A percentile compares a stretch with the other conserved stretches of the same genome.
Conservation (phyloP, 2,113 vertebrate species). For the Sterrhoptilus dennistouni region DNA sequence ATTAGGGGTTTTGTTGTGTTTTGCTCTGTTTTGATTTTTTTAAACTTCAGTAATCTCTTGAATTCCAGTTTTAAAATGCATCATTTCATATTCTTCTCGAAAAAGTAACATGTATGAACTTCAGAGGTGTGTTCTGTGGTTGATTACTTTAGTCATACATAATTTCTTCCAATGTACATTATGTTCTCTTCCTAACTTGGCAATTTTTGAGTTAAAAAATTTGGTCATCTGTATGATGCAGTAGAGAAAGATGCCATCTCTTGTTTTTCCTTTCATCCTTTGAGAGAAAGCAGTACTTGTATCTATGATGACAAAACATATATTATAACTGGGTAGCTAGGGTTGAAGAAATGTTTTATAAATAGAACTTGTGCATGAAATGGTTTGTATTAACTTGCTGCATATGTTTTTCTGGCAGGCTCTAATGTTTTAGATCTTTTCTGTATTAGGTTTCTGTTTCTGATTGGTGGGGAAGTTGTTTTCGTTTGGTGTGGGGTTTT, state of each 20-base stretch:
- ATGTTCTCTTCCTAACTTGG: slow-evolving; percentile 4
- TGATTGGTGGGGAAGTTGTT: not conserved
- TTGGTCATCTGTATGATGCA: not conserved
- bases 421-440: not conserved
- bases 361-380: slow-evolving; percentile 17
- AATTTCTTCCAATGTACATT: not conserved
- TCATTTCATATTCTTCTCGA: not conserved
- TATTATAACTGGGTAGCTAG: not conserved
- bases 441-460: not conserved
- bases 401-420: not conserved
- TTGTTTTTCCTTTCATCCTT: slow-evolving; percentile 8
- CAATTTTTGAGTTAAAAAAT: not conserved
- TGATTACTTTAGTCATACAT: not conserved
- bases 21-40: not conserved
- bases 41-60: not conserved
- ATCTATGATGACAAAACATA: slow-evolving; percentile 24
- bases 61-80: not conserved
- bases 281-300: slow-evolving; percentile 38
- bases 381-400: slow-evolving; percentile 26
- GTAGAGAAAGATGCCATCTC: not conserved
- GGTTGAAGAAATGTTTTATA: slow-evolving; percentile 21
- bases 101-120: not conserved
- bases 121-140: not conserved
- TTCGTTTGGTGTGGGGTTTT: not conserved
- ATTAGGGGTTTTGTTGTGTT: not conserved